Evolutionary conservation across 2,797 vertebrate species (phyloP).

Genomic region (Enteromius fasciolatus): DNA sequence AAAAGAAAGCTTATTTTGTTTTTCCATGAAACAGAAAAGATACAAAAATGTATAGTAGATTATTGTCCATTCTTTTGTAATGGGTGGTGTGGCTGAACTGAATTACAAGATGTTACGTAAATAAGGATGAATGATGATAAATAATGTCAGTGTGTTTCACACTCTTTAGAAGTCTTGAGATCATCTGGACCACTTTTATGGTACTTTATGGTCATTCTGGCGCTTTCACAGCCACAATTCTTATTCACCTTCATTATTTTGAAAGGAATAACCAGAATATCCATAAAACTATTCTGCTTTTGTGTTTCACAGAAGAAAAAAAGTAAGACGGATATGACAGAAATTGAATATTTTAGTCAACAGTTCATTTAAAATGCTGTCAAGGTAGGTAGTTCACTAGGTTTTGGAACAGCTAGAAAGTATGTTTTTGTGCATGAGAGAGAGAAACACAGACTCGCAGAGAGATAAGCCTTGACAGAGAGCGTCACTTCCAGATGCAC

Average conservation of each 20-base stretch:
- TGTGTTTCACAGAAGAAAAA: not conserved
- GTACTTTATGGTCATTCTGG: not conserved
- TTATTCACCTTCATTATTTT: not conserved
- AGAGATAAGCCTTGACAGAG: slow-evolving; percentile 30
- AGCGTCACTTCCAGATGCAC: slow-evolving; percentile 39
- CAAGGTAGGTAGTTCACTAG: not conserved
- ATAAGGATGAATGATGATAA: too few relatives aligned
- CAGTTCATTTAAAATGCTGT: slow-evolving; percentile 9
- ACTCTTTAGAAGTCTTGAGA: not conserved
- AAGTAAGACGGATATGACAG: not conserved
- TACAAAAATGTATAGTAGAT: not conserved
- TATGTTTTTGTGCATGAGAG: not conserved
- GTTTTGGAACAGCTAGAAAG: not conserved
- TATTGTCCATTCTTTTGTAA: not conserved
- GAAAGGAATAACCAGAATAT: not conserved
- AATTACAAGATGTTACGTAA: not conserved
- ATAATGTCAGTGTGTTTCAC: not conserved
- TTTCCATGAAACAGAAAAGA: not conserved
- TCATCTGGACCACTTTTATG: not conserved
- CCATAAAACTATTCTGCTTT: not conserved
- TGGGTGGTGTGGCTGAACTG: not conserved
- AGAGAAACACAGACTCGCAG: slow-evolving; percentile 45
- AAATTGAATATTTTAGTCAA: not conserved
- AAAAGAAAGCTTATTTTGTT: not conserved
- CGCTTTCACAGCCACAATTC: not conserved